Percentiles rank a stretch among this genome's conserved stretches.
Conservation (phyloP, 2,888 invertebrate species). For the Oscheius sp. region DNA sequence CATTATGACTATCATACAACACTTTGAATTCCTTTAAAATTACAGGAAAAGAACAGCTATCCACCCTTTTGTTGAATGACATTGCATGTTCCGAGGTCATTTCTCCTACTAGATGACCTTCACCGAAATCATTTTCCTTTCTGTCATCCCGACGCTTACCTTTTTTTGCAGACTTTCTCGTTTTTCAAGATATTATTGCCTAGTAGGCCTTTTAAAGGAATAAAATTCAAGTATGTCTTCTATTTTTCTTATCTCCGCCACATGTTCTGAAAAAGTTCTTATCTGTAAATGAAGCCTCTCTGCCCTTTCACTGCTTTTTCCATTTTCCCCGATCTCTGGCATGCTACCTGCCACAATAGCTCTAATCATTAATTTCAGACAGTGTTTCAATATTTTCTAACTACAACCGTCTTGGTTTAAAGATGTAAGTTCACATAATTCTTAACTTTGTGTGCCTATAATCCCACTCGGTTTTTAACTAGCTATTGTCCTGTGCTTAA, state of each 20-base stretch:
- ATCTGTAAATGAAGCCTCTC: not conserved
- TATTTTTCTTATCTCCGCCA: not conserved
- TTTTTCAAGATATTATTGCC: not conserved
- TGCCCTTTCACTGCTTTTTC: too few species aligned
- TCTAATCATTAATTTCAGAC: too few species aligned
- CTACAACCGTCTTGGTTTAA: too few species aligned
- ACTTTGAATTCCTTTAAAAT: too few species aligned
- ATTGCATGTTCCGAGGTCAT: slow-evolving; percentile 10
- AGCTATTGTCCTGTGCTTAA: too few species aligned
- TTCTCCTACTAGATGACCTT: slow-evolving; percentile 13
- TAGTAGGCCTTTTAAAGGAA: not conserved
- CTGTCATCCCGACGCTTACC: slow-evolving; percentile 1
- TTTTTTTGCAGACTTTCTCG: not conserved
- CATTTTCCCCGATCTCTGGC: not conserved
- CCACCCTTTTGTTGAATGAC: too few species aligned
- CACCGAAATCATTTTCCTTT: slow-evolving; percentile 25
- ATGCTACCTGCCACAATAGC: too few species aligned
- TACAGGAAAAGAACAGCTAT: too few species aligned
- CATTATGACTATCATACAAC: not conserved
- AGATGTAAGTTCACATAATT: too few species aligned
- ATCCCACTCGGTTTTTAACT: too few species aligned
- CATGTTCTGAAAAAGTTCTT: slow-evolving; percentile 17
- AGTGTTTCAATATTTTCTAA: too few species aligned
- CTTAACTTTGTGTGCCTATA: too few species aligned
- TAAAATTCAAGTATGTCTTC: not conserved